Conservation (phyloP, 2,797 vertebrate genomes). For the Hippoglossus hippoglossus region DNA sequence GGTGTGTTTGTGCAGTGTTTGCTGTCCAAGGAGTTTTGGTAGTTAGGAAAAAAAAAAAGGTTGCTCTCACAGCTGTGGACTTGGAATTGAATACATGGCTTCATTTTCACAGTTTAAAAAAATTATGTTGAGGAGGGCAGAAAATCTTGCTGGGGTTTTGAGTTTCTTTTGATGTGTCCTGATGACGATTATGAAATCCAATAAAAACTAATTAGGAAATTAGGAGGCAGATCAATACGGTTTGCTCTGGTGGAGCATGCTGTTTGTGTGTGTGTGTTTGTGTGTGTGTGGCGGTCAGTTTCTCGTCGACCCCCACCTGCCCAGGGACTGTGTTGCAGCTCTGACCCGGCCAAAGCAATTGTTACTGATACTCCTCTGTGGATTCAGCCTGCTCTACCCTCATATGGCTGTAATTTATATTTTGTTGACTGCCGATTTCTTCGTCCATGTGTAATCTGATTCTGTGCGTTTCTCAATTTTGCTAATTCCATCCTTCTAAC, state of each 20-base stretch:
- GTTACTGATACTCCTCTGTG: conserved; percentile 84
- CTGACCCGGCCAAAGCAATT: conserved; percentile 86
- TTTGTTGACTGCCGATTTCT: conserved; percentile 82
- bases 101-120: conserved; percentile 81
- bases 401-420: conserved; percentile 84
- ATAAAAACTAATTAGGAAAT: conserved; percentile 91
- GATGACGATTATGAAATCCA: conserved; percentile 89
- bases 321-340: conserved; percentile 72
- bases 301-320: conserved; percentile 65
- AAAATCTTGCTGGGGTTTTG: conserved; percentile 88
- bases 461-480: conserved; percentile 77
- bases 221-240: conserved; percentile 85
- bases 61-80: conserved; percentile 82
- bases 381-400: conserved; percentile 71
- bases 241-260: conserved; percentile 80
- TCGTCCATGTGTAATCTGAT: conserved; percentile 77
- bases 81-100: conserved; percentile 83
- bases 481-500: conserved; percentile 81
- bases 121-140: conserved; percentile 84
- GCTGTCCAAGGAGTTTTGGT: conserved; percentile 84
- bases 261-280: conserved; percentile 43
- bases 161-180: conserved; percentile 86
- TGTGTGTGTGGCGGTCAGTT: conserved; percentile 63
- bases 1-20: conserved; percentile 83
- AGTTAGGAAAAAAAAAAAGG: conserved; percentile 56